These are phyloP conservation scores for Nixonia krombeini DNA, from an alignment of 1,140 invertebrate species.

Conservation along the genomic window DNA sequence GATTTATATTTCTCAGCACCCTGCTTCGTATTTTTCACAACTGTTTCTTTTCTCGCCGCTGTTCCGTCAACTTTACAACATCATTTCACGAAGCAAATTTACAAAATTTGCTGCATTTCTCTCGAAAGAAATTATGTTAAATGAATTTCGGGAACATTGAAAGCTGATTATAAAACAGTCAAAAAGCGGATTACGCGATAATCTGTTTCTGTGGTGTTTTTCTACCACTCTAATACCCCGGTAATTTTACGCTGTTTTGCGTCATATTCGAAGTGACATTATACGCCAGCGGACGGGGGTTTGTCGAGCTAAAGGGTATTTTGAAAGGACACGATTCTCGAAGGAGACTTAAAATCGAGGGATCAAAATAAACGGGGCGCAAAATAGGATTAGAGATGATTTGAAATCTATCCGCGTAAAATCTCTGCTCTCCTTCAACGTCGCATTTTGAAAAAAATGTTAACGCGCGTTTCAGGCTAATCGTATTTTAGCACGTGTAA, in stretches of 20 bases:
- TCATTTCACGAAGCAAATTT: too few relatives aligned
- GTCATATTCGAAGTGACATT: slow-evolving; percentile 56
- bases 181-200: too few relatives aligned
- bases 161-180: too few relatives aligned
- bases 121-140: too few relatives aligned
- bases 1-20: slow-evolving; percentile 55
- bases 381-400: slow-evolving; percentile 67
- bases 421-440: slow-evolving; percentile 42
- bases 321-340: slow-evolving; percentile 39
- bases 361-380: slow-evolving; percentile 59
- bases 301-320: slow-evolving; percentile 49
- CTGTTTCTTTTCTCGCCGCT: too few relatives aligned
- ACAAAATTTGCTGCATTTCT: too few relatives aligned
- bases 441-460: slow-evolving; percentile 22
- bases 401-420: slow-evolving; percentile 70
- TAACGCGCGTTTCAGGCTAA: slow-evolving; percentile 27
- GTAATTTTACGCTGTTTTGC: slow-evolving; percentile 64
- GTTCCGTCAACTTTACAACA: too few relatives aligned
- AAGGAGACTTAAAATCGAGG: slow-evolving; percentile 35
- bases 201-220: too few relatives aligned
- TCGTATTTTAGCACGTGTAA: too few relatives aligned
- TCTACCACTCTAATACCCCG: slow-evolving; percentile 12
- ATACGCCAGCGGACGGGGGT: slow-evolving; percentile 37
- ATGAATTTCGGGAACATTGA: too few relatives aligned
- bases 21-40: not conserved